These are phyloP conservation scores for Drosophila pegasa DNA, from an alignment of 2,888 invertebrate genomes.

Conservation along the genomic window DNA sequence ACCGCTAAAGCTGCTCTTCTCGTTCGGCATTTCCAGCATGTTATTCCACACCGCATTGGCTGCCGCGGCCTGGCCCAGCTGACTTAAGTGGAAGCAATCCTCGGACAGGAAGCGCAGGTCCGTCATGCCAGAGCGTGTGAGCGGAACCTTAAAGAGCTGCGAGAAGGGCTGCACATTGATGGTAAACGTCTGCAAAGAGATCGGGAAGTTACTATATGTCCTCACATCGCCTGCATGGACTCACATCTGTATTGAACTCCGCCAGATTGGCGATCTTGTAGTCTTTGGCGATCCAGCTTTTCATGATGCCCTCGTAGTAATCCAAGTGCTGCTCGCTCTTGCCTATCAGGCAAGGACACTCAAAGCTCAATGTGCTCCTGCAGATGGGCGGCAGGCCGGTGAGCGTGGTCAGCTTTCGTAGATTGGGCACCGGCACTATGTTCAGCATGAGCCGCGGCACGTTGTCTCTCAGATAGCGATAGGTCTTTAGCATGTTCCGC, in stretches of 20 bases:
- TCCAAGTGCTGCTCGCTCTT: slow-evolving; percentile 74
- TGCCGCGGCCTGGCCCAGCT: slow-evolving; percentile 86
- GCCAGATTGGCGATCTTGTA: slow-evolving; percentile 85
- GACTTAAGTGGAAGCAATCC: slow-evolving; percentile 89
- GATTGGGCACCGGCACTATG: slow-evolving; percentile 86
- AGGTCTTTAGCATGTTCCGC: slow-evolving; percentile 84
- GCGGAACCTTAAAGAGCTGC: slow-evolving; percentile 85
- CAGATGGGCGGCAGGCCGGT: slow-evolving; percentile 84
- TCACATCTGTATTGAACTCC: slow-evolving; percentile 83
- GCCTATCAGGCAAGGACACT: slow-evolving; percentile 87
- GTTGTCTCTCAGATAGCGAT: slow-evolving; percentile 86
- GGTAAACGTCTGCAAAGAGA: slow-evolving; percentile 86
- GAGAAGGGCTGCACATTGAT: slow-evolving; percentile 86
- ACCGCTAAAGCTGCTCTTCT: slow-evolving; percentile 83
- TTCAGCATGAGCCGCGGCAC: slow-evolving; percentile 87
- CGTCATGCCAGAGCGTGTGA: slow-evolving; percentile 81
- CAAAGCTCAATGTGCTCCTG: slow-evolving; percentile 83
- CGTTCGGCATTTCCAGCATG: slow-evolving; percentile 86
- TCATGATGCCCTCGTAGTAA: slow-evolving; percentile 85
- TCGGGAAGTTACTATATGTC: too few species aligned
- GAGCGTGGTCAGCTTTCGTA: slow-evolving; percentile 84
- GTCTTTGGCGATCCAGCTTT: slow-evolving; percentile 86
- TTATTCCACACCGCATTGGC: slow-evolving; percentile 88
- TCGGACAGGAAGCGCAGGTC: slow-evolving; percentile 86
- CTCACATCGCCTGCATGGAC: neutral